Percentiles rank a stretch among this genome's conserved stretches.
Conservation (phyloP, 1,140 invertebrate genomes). For the Plectus sambesii region DNA sequence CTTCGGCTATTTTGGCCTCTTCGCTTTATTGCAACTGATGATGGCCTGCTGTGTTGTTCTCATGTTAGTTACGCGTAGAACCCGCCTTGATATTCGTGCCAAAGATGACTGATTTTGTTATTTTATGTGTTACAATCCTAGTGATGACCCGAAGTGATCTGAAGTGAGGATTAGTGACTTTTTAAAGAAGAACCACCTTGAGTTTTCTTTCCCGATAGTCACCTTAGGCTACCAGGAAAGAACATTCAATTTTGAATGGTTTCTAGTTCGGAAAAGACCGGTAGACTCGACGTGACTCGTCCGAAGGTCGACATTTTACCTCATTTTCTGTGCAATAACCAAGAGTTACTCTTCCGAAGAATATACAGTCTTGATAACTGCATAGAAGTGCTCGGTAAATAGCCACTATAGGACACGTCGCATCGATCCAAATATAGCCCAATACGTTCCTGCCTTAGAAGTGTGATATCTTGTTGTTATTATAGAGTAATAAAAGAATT, state of each 20-base stretch:
- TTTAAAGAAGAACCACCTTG: too few relatives aligned
- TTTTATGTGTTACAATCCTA: background rate
- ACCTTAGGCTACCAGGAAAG: too few relatives aligned
- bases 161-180: too few relatives aligned
- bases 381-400: background rate
- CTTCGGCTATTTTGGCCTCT: conserved; percentile 9
- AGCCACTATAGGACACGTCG: background rate
- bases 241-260: too few relatives aligned
- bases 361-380: too few relatives aligned
- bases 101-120: conserved; percentile 2
- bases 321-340: too few relatives aligned
- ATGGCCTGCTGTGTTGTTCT: conserved; percentile 3
- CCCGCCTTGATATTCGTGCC: background rate
- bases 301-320: too few relatives aligned
- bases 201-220: too few relatives aligned
- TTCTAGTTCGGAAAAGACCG: too few relatives aligned
- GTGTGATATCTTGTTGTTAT: background rate
- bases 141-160: too few relatives aligned
- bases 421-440: background rate
- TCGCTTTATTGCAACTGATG: conserved; percentile 11
- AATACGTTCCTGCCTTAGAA: background rate
- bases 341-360: background rate
- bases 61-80: conserved; percentile 4
- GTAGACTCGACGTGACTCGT: too few relatives aligned
- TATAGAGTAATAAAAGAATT: background rate